Conservation (phyloP, 2,113 vertebrate species). For the Anas platyrhynchos region DNA sequence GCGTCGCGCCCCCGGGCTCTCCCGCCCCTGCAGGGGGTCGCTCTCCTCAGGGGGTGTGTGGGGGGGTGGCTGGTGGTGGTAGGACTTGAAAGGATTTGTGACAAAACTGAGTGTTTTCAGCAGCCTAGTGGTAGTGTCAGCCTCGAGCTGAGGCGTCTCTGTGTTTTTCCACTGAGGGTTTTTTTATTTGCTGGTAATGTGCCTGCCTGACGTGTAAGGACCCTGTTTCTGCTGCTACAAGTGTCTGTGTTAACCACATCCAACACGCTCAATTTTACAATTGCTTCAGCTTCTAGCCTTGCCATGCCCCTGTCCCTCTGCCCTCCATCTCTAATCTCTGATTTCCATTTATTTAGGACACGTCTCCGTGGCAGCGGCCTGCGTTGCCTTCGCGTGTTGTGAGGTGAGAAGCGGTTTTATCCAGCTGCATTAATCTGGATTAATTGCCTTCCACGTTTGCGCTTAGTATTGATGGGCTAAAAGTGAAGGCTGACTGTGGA, state of each 20-base stretch:
- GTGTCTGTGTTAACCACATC: rapidly evolving
- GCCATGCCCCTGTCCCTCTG: rapidly evolving
- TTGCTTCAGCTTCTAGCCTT: neutral
- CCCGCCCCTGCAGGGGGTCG: neutral
- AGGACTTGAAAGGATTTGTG: too few species aligned
- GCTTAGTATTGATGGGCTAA: rapidly evolving
- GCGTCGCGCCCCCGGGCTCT: neutral
- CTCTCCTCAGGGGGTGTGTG: neutral
- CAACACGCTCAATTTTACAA: rapidly evolving
- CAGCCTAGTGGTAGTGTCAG: neutral
- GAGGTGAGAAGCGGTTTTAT: neutral
- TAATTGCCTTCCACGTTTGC: rapidly evolving
- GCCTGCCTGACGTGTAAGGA: too few species aligned
- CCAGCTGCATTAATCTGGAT: neutral
- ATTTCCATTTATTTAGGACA: neutral
- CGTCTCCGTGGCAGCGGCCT: rapidly evolving
- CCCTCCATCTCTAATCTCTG: too few species aligned
- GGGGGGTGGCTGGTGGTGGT: neutral
- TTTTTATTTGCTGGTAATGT: rapidly evolving
- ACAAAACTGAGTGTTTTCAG: neutral
- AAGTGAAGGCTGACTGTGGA: neutral
- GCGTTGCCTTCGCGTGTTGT: rapidly evolving
- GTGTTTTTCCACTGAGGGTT: rapidly evolving
- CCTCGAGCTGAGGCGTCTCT: neutral
- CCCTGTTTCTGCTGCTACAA: neutral